phyloP scores from a whole-genome alignment of 2,113 vertebrate species.

The Delphinapterus leucas region DNA sequence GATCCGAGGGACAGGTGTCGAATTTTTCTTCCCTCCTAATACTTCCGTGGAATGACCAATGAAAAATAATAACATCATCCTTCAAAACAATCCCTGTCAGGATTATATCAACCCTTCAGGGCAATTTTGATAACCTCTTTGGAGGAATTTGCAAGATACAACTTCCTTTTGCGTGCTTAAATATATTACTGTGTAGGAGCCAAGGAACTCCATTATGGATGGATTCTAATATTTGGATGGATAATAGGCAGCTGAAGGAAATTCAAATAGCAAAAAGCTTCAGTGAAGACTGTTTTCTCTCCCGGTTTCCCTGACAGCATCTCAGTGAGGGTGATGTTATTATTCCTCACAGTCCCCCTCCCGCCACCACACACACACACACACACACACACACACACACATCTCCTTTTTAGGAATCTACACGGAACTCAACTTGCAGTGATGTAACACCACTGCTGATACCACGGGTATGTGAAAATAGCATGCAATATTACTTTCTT shows the following conservation, averaged over 20 bases:
- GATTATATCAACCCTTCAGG: slow-evolving; percentile 74
- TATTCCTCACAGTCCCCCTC: slow-evolving; percentile 41
- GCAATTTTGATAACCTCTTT: slow-evolving; percentile 76
- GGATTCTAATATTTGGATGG: slow-evolving; percentile 69
- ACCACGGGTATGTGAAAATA: slow-evolving; percentile 33
- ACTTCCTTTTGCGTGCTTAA: slow-evolving; percentile 59
- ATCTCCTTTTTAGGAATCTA: slow-evolving; percentile 38
- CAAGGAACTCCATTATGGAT: slow-evolving; percentile 65
- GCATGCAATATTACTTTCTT: slow-evolving; percentile 58
- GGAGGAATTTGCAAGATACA: slow-evolving; percentile 62
- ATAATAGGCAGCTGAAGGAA: slow-evolving; percentile 60
- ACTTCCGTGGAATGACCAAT: slow-evolving; percentile 76
- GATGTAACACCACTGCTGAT: slow-evolving; percentile 43
- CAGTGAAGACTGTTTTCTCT: slow-evolving; percentile 61
- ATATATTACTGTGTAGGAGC: slow-evolving; percentile 22
- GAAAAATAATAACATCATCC: slow-evolving; percentile 77
- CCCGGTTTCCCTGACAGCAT: slow-evolving; percentile 42
- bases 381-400: background rate
- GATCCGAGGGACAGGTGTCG: slow-evolving; percentile 81
- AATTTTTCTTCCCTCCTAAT: slow-evolving; percentile 69
- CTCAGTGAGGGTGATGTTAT: slow-evolving; percentile 24
- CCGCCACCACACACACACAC: too few relatives aligned
- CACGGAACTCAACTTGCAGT: slow-evolving; percentile 17
- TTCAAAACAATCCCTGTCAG: slow-evolving; percentile 68
- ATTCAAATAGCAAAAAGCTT: slow-evolving; percentile 66